Evolutionary conservation across 92 coral and sea anemone species (phyloP).

Genomic region (Epizoanthus stellaris): DNA sequence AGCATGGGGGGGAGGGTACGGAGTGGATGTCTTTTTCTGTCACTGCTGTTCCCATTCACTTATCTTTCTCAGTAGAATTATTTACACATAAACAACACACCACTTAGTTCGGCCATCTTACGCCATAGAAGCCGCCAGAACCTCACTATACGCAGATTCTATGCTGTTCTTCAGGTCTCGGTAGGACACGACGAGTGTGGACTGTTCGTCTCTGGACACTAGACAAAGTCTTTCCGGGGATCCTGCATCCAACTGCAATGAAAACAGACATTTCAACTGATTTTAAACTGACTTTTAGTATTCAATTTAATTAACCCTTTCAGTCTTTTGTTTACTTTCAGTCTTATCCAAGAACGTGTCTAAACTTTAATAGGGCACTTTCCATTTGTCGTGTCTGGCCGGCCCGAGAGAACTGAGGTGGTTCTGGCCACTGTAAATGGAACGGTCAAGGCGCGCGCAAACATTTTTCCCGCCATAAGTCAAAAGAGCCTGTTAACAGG

Average conservation of each 20-base stretch:
- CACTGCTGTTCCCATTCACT: background rate
- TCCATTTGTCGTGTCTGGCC: no score
- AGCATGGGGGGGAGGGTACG: background rate
- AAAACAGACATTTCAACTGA: background rate
- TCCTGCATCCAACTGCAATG: slow-evolving; percentile 93
- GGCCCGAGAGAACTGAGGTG: no score
- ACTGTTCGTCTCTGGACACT: slow-evolving; percentile 95
- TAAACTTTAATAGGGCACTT: no score
- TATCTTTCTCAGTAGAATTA: slow-evolving; percentile 2
- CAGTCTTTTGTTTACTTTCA: no score
- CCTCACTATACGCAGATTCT: slow-evolving; percentile 91
- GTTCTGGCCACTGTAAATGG: no score
- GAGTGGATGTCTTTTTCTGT: background rate
- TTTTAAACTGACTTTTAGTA: no score
- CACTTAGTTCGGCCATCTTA: slow-evolving; percentile 15
- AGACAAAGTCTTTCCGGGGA: slow-evolving; percentile 92
- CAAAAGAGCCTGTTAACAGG: no score
- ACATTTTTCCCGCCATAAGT: no score
- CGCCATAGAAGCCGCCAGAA: slow-evolving; percentile 75
- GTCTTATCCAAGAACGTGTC: no score
- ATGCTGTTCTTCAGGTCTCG: slow-evolving; percentile 92
- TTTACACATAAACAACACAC: slow-evolving; percentile 21
- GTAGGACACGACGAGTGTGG: slow-evolving; percentile 92
- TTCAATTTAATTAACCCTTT: no score
- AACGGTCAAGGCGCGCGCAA: no score